phyloP scores from a whole-genome alignment of 2,888 invertebrate species.

The Chrysodeixis includens region DNA sequence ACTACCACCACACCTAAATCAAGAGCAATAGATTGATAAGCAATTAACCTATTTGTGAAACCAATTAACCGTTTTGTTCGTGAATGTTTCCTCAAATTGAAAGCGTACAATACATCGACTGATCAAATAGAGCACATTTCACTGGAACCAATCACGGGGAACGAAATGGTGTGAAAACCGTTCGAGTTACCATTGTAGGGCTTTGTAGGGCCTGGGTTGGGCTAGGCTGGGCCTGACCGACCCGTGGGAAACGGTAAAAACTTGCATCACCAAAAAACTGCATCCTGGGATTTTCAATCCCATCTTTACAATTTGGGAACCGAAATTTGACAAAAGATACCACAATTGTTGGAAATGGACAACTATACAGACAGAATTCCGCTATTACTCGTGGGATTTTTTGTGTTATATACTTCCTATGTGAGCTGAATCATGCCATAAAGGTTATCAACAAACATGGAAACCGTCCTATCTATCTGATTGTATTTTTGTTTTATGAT shows the following conservation, averaged over 20 bases:
- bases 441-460: constrained; percentile 23
- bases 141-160: constrained; percentile 72
- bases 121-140: constrained; percentile 74
- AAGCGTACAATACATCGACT: constrained; percentile 67
- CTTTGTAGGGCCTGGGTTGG: constrained; percentile 78
- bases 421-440: constrained; percentile 42
- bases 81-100: constrained; percentile 65
- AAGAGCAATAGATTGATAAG: constrained; percentile 20
- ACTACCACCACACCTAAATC: neutral
- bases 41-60: constrained; percentile 71
- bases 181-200: constrained; percentile 62
- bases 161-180: constrained; percentile 84
- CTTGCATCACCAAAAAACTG: constrained; percentile 17
- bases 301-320: constrained; percentile 9
- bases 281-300: constrained; percentile 34
- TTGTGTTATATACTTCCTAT: constrained; percentile 29
- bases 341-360: neutral
- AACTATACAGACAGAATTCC: neutral
- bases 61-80: constrained; percentile 65
- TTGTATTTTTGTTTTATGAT: neutral
- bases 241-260: constrained; percentile 76
- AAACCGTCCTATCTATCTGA: constrained; percentile 9
- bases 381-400: constrained; percentile 47
- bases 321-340: neutral
- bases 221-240: constrained; percentile 80